phyloP scores from a whole-genome alignment of 2,113 vertebrate species.

The Poecile atricapillus region DNA sequence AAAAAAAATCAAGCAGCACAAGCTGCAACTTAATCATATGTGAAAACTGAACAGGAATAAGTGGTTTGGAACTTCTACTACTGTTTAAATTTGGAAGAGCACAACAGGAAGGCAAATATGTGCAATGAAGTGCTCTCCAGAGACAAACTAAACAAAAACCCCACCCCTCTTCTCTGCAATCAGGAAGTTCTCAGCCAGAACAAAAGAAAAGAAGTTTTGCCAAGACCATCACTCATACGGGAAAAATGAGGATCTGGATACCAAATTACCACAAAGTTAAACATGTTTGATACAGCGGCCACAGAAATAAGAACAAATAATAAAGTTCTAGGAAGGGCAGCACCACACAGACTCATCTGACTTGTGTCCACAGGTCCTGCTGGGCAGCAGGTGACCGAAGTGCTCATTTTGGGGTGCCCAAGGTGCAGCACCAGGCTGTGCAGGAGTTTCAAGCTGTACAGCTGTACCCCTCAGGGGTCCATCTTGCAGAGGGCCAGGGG shows the following conservation, averaged over 20 bases:
- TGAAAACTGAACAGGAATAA: background rate
- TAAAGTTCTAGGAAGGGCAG: background rate
- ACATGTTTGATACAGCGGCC: background rate
- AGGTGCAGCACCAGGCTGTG: background rate
- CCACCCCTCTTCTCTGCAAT: background rate
- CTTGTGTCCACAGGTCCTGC: background rate
- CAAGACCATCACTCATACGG: background rate
- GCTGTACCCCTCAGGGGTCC: background rate
- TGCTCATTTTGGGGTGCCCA: background rate
- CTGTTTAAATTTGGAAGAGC: background rate
- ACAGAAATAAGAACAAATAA: background rate
- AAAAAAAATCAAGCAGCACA: background rate
- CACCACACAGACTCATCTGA: background rate
- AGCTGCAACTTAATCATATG: background rate
- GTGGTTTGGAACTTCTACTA: background rate
- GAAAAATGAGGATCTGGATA: background rate
- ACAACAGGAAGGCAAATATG: background rate
- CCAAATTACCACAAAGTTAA: background rate
- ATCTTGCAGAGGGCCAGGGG: background rate
- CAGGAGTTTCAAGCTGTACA: background rate
- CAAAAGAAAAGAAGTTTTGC: background rate
- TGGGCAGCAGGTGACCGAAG: background rate
- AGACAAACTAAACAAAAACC: background rate
- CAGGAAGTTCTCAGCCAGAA: slow-evolving; percentile 9
- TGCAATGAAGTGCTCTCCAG: background rate